Evolutionary conservation across 2,888 invertebrate genomes (phyloP).

Genomic region (Venustoraphidia nigricollis): DNA sequence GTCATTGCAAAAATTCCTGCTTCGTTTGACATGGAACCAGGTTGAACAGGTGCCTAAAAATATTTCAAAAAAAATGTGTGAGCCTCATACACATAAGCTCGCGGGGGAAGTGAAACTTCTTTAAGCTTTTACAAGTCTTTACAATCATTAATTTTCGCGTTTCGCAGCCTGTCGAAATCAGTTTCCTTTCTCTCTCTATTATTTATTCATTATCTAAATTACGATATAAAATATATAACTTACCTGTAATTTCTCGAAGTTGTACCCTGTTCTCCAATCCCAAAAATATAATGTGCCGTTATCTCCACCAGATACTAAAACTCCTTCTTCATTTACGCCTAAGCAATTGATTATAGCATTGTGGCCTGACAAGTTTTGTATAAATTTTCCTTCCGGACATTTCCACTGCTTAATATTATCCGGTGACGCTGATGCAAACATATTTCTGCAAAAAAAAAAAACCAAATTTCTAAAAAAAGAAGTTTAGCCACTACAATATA

Average conservation of each 20-base stretch:
- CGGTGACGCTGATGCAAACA: constrained; percentile 95
- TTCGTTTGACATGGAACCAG: constrained; percentile 98
- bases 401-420: constrained; percentile 99
- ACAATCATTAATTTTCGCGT: no score
- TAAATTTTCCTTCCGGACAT: constrained; percentile 93
- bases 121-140: constrained; percentile 1
- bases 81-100: not conserved
- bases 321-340: constrained; percentile 88
- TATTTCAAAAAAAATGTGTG: constrained; percentile 1
- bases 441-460: constrained; percentile 38
- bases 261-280: constrained; percentile 99
- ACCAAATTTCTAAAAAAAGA: no score
- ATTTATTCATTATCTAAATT: not conserved
- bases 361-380: constrained; percentile 93
- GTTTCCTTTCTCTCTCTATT: no score
- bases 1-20: constrained; percentile 93
- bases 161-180: no score
- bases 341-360: constrained; percentile 95
- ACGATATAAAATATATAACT: not conserved
- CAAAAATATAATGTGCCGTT: constrained; percentile 95
- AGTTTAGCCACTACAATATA: no score
- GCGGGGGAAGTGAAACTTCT: no score
- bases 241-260: constrained; percentile 83
- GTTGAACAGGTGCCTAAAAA: constrained; percentile 79
- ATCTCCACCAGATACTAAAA: constrained; percentile 94